Percentiles rank a stretch among this genome's conserved stretches.
These are phyloP conservation scores for Heteropelma amictum DNA, from an alignment of 2,888 invertebrate species.

Conservation along the genomic window DNA sequence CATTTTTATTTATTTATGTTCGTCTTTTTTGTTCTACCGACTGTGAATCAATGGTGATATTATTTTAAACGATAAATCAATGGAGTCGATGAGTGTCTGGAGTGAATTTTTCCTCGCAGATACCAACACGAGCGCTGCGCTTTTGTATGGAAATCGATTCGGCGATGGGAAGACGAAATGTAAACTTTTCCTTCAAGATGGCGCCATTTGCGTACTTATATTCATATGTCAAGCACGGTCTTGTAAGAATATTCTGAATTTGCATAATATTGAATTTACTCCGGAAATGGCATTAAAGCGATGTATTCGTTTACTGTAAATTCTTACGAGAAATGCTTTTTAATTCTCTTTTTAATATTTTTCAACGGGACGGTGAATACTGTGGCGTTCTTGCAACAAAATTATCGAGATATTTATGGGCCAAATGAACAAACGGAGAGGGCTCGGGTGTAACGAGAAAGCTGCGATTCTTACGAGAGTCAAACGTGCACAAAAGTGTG, in stretches of 20 bases:
- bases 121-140: background rate
- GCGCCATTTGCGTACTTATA: too few relatives aligned
- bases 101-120: background rate
- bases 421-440: too few relatives aligned
- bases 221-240: too few relatives aligned
- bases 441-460: too few relatives aligned
- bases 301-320: too few relatives aligned
- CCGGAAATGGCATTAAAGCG: too few relatives aligned
- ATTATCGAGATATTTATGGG: background rate
- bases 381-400: background rate
- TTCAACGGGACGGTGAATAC: background rate
- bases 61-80: slow-evolving; percentile 6
- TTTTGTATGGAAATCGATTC: slow-evolving; percentile 24
- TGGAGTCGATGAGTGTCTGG: background rate
- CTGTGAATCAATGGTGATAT: slow-evolving; percentile 5
- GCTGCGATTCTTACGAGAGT: background rate
- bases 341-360: too few relatives aligned
- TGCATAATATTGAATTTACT: too few relatives aligned
- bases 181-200: too few relatives aligned
- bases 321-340: too few relatives aligned
- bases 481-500: background rate
- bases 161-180: background rate
- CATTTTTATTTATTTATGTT: background rate
- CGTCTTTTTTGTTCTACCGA: background rate
- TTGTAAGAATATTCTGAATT: too few relatives aligned